Base-by-base conservation (phyloP, 2,113 vertebrate species). In the Podarcis raffonei region DNA sequence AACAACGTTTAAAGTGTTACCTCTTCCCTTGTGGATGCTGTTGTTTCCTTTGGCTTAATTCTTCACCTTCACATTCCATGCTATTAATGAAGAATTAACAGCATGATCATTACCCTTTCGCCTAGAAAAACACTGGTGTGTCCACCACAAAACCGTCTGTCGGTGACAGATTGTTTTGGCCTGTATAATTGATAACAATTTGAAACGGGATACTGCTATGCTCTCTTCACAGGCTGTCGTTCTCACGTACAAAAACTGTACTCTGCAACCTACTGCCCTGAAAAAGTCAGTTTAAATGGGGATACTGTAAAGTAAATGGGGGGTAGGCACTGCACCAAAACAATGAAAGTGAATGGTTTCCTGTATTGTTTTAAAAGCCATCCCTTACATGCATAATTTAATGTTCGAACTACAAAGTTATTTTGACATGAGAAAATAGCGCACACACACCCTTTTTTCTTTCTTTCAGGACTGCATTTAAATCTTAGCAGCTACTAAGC, bases 11-110 rank as follows among this genome's bases (percentile, higher is more conserved):
- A 90, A 88, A 95, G 94, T 92, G 79, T 90, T 84, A 71, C 75
- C 84, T 91, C 94, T 59, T 94, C 95, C 91, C 89, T 90, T 91
- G 92, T 89, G 91, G 93, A 76, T 95, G 93, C 93, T 96, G 96
- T 93, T 95, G 91, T 86, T 92, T 86, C 92, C 92, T 94, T 96
- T 94, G 89, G 95, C 95, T 95, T 91, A 95, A 95, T 94, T 94
- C 90, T 94, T 96, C 94, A 90, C 92, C 89, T 89, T 94, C 94
- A 94, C 93, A 94, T 95, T 96, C 91, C 80, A 91, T 92, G 93
- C 91, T 94, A 97, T 96, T 96, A 97, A 97, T 96, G 95, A 95
- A 48, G 84, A 96, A 94, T 92, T 94, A 97, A 96, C 94, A 95
- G 92, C 87, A 93, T 93, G 96, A 95, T 95, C 95, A 95, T 96